phyloP scores from a whole-genome alignment of 1,140 invertebrate genomes.

The Drosophila jambulina region DNA sequence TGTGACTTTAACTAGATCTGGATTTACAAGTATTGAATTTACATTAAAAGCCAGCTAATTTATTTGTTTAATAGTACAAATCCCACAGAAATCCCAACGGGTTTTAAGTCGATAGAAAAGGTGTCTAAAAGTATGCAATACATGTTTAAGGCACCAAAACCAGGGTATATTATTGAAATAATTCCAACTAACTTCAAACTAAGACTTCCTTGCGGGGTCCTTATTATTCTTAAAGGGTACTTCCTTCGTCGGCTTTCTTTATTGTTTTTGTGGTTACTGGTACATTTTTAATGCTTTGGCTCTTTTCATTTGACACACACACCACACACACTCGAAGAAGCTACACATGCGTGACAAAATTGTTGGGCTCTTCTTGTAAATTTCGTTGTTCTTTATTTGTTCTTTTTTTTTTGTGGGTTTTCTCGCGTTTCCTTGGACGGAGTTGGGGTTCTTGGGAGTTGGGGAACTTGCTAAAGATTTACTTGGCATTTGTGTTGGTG shows the following conservation, averaged over 20 bases:
- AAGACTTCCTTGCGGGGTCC: not conserved
- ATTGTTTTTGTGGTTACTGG: constrained; percentile 44
- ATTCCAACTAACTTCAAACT: not conserved
- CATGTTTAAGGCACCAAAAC: not conserved
- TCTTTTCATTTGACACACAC: constrained; percentile 41
- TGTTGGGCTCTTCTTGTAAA: constrained; percentile 44
- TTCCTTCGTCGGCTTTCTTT: not conserved
- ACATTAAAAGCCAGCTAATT: too few species aligned
- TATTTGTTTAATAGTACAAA: not conserved
- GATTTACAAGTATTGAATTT: not conserved
- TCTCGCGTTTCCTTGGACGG: constrained; percentile 15
- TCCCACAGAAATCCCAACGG: not conserved
- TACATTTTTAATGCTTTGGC: constrained; percentile 45
- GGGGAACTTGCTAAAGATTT: constrained; percentile 44
- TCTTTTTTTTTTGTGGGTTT: constrained; percentile 9
- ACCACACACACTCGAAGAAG: constrained; percentile 10
- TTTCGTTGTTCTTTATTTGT: constrained; percentile 28
- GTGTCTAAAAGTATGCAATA: not conserved
- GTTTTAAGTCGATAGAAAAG: not conserved
- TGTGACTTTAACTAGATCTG: not conserved
- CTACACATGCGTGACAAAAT: constrained; percentile 54
- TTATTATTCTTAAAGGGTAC: not conserved
- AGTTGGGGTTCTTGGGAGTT: constrained; percentile 1
- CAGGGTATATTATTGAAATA: not conserved
- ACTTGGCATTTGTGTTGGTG: constrained; percentile 38